Base-by-base conservation (phyloP, 2,888 invertebrate genomes). In the Erebia epiphron region DNA sequence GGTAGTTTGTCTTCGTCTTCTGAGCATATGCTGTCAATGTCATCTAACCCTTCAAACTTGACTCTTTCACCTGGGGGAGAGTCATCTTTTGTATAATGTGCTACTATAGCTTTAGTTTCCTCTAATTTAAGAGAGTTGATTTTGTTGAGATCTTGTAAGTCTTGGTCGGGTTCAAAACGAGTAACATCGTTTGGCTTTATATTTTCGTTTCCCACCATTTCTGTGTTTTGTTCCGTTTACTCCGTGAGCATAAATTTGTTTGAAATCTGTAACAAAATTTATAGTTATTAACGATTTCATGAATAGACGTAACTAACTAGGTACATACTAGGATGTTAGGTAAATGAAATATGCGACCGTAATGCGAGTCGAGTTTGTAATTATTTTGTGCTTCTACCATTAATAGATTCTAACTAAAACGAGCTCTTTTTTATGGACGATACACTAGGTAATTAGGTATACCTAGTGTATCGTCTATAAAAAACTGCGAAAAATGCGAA, bases 11-110 rank as follows among this genome's bases (percentile, higher is more conserved):
- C 86, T 13, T 81, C 83, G 2, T 88, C 87, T 21, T 90, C 89
- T 1, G 92, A 92, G 68, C 86, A 86, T 70, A 91, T 87, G 73
- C 92, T 93, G 66, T 94, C 91, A 13, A 85, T 85, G 72, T 91
- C 91, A 76, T 90, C 89, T 61, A 95, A 79, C 0, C 93, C 93
- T 78, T 92, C 83, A 75, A 93, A 92, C 76, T 91, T 94, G 1
- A 92, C 92, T 65, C 89, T 83, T 43, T 91, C 92, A 7, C 84
- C 83, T 0, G 86, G 85, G 10, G 86, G 85, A n/a, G 75, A 75
- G 21, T 87, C 86, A 14, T 78, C 78, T 65, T 79, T 71, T 57
- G 67, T 70, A 57, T 73, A 87, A 72, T 84, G 82, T 1, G 82
- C 83, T 52, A 82, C 76, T 9, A 83, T 75, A n/a, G 83, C 82